Evolutionary conservation across 37 sponge, comb jelly and placozoan species (phyloP), one percentile per base, ranked within the genome.

Genomic region (Ephydatia muelleri): DNA sequence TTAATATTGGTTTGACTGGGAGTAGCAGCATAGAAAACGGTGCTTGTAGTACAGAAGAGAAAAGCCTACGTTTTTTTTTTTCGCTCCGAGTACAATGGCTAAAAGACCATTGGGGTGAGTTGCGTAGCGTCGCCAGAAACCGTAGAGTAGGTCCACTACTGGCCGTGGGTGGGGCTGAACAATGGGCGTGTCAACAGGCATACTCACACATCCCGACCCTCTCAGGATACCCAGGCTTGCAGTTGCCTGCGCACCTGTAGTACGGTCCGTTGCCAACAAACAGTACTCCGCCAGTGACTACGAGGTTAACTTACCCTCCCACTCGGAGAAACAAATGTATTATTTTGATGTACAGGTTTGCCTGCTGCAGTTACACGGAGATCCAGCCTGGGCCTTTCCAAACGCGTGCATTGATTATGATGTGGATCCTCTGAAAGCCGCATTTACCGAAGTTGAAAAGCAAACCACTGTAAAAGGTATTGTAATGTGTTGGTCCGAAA

Each of bases 171-270:
- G 80, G 80, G 80, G 68, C 68, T 80, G 80, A 11, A 6, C 8
- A 36, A 34, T 28, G 49, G 22, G n/a, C 29, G 27, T 78, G 49
- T 11, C 57, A 21, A 57, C 21, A 57, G 9, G 57, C 57, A 57
- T 57, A 29, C 30, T 11, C 70, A 5, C 9, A 4, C 9, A 4
- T 11, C 27, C 70, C 30, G 5, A 5, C 48, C 0, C 39, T 12
- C 9, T 0, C 27, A 76, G 37, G 21, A 76, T 0, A 8, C 86
- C 86, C 38, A 40, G 40, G 70, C 69, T 90, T 76, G 80, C 67
- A 4, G 82, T 91, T 35, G 81, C 88, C 21, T 85, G 86, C 49
- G 88, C 88, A 28, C 77, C 88, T 29, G 84, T 91, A 32, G 77
- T 68, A 67, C 84, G 92, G n/a, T 39, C 77, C 3, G 72, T 73